Evolutionary conservation across 2,113 vertebrate genomes (phyloP), one percentile per base, ranked within the genome.

Genomic region (Oenanthe oenanthe): DNA sequence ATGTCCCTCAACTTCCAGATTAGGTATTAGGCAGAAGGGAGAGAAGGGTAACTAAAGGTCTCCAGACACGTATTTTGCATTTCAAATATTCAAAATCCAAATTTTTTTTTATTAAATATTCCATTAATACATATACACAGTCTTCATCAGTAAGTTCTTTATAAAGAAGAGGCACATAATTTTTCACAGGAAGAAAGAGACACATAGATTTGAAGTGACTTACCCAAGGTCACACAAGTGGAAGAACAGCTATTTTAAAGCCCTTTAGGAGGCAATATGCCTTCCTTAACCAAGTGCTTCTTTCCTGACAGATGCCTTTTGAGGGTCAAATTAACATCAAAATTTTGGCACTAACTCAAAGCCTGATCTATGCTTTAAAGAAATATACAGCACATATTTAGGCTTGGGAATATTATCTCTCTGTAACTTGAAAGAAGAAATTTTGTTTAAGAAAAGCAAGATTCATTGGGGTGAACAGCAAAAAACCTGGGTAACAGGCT

Each of bases 111-210:
- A 87, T 82, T 58, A 88, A 83, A 47, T 73, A 85, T 92, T 82
- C 62, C 62, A 88, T 82, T 89, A 89, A 66, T 77, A 80, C 12
- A 10, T 70, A 54, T 65, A 68, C 0, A 0, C 20, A 66, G 38
- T 13, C 14, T 68, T 75, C 26, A 73, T 54, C 66, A 66, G 11
- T n/a, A 66, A 80, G 26, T 50, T 81, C 40, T 56, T 71, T 65
- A 75, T 45, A 82, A 87, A 73, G 73, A 86, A 72, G 22, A 54
- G 43, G 7, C 42, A n/a, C 19, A 12, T 26, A 56, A 63, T 76
- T 86, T 94, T 93, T 74, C 92, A 90, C 56, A 65, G 25, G 14
- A 88, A 45, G 54, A 88, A 94, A 87, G 6, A 74, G 42, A 50
- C 29, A 65, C n/a, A 56, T 2, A 73, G 9, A 63, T 85, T 73